These are phyloP conservation scores for Drosophila multiciliata DNA, from an alignment of 2,888 invertebrate genomes.

Conservation along the genomic window DNA sequence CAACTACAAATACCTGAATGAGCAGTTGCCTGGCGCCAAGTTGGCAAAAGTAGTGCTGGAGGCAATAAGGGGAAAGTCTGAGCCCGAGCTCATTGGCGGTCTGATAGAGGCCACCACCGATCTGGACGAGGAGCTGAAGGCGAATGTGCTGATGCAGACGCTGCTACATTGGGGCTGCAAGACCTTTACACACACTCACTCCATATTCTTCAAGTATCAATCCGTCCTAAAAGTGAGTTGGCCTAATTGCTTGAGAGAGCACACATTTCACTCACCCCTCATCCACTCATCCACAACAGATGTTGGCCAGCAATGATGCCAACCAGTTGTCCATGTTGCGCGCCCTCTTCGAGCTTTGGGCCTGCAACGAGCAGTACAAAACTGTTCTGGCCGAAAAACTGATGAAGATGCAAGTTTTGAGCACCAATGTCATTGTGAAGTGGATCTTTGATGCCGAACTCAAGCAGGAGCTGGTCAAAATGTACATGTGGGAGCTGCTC, in stretches of 20 bases:
- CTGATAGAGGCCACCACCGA: conserved; percentile 11
- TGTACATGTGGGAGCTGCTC: conserved; percentile 62
- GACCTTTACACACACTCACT: conserved; percentile 47
- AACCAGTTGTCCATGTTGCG: conserved; percentile 35
- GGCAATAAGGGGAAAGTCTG: conserved; percentile 31
- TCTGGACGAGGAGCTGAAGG: conserved; percentile 29
- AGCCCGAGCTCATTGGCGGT: conserved; percentile 8
- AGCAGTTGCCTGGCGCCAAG: conserved; percentile 88
- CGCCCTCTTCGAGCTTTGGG: conserved; percentile 59
- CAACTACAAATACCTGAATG: conserved; percentile 94
- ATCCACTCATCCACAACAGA: conserved; percentile 19
- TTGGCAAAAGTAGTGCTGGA: conserved; percentile 85
- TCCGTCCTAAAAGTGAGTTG: conserved; percentile 51
- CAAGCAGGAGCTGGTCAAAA: conserved; percentile 44
- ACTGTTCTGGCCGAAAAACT: conserved; percentile 44
- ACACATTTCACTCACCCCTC: neutral
- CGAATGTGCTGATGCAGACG: conserved; percentile 55
- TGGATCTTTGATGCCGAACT: conserved; percentile 43
- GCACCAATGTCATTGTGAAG: conserved; percentile 21
- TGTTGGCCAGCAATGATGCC: conserved; percentile 6
- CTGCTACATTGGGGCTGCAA: conserved; percentile 58
- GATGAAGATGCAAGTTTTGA: conserved; percentile 33
- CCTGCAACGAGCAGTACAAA: conserved; percentile 47
- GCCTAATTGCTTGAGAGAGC: neutral
- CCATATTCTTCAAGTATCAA: conserved; percentile 34